These are phyloP conservation scores for Ctenodactylus gundi DNA, from an alignment of 2,113 vertebrate species.

Conservation along the genomic window DNA sequence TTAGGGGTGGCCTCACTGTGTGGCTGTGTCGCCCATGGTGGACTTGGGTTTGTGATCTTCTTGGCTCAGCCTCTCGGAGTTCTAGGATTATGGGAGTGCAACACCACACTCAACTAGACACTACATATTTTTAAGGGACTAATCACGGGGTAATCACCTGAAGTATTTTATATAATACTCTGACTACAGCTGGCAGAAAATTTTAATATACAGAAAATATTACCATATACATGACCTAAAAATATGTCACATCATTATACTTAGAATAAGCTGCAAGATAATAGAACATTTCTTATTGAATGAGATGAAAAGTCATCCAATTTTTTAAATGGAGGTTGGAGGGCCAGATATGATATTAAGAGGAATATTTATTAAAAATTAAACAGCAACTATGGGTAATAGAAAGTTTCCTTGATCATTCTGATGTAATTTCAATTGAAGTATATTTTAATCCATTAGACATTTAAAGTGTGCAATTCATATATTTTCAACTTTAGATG, in stretches of 20 bases:
- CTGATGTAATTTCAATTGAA: background rate
- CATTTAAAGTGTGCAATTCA: background rate
- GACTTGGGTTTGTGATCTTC: background rate
- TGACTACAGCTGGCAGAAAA: background rate
- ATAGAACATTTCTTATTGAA: background rate
- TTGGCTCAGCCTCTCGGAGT: background rate
- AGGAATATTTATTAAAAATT: conserved; percentile 21
- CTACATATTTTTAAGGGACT: background rate
- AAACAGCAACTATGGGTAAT: background rate
- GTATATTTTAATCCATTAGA: background rate
- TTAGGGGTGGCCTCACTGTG: no score
- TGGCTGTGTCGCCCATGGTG: background rate
- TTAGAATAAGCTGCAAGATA: conserved; percentile 1
- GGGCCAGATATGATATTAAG: background rate
- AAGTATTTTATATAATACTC: background rate
- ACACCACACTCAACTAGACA: background rate
- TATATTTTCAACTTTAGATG: background rate
- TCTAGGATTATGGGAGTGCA: background rate
- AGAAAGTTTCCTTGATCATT: background rate
- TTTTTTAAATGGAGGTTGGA: background rate
- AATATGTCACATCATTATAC: background rate
- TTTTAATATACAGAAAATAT: background rate
- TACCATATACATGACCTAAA: background rate
- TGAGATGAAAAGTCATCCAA: background rate
- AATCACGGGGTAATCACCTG: background rate